Conservation (phyloP, 2,113 vertebrate species). For the Collichthys lucidus region DNA sequence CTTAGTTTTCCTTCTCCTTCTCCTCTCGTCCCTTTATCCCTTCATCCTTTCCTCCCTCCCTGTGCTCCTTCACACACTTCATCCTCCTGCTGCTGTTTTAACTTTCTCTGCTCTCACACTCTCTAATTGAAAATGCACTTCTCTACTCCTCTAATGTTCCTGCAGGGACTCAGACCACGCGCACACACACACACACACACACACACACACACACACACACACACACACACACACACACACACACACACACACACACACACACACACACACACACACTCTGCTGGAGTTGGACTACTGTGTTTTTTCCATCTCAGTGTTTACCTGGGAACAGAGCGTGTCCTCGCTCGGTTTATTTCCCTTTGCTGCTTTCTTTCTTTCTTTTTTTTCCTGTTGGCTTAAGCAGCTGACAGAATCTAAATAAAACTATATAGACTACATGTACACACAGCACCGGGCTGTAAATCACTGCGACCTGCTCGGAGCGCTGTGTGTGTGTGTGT, state of each 20-base stretch:
- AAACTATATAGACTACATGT: slow-evolving; percentile 23
- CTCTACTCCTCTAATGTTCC: neutral
- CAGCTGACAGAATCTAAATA: slow-evolving; percentile 49
- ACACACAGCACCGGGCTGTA: slow-evolving; percentile 24
- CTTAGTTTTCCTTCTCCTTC: no score
- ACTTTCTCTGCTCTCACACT: neutral
- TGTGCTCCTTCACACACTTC: neutral
- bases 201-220: no score
- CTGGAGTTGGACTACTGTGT: neutral
- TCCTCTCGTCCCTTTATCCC: neutral
- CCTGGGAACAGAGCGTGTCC: slow-evolving; percentile 53
- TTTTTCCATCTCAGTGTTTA: slow-evolving; percentile 63
- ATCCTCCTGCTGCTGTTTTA: neutral
- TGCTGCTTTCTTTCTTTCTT: rapidly evolving
- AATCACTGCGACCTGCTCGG: slow-evolving; percentile 26
- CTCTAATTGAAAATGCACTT: slow-evolving; percentile 46
- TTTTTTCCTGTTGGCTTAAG: slow-evolving; percentile 17
- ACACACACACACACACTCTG: neutral
- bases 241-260: neutral
- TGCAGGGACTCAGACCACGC: neutral
- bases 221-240: neutral
- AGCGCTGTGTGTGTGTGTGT: no score
- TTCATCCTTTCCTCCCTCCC: neutral
- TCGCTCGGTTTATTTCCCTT: slow-evolving; percentile 40
- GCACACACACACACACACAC: no score